Conservation (phyloP, 37 sponge, comb jelly and placozoan genomes). For the Agelas oroides region DNA sequence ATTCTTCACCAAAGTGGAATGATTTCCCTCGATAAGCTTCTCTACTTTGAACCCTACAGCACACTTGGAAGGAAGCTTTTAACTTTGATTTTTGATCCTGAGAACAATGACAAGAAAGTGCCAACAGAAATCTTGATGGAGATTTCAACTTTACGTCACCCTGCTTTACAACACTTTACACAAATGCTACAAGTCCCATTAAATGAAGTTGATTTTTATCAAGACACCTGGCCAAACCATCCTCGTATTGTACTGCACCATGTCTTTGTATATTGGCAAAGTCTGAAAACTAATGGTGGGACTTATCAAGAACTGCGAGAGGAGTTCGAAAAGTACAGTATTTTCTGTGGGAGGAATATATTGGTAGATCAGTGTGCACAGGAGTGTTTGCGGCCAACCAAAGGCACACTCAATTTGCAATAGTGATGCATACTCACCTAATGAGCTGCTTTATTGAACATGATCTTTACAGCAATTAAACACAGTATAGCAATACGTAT, state of each 20-base stretch:
- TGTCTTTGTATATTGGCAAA: background rate
- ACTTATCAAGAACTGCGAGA: background rate
- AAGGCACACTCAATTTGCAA: too few relatives aligned
- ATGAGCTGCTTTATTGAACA: too few relatives aligned
- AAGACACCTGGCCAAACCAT: background rate
- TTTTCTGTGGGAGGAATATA: conserved; percentile 11
- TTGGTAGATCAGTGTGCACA: too few relatives aligned
- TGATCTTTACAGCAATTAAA: too few relatives aligned
- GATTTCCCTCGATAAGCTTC: background rate
- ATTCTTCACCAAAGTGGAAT: background rate
- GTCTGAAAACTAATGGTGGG: too few relatives aligned
- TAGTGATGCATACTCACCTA: too few relatives aligned
- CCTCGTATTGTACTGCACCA: background rate
- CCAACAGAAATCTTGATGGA: background rate
- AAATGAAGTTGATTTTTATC: background rate
- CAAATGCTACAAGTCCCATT: background rate
- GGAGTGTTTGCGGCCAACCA: too few relatives aligned
- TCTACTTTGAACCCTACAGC: conserved; percentile 27
- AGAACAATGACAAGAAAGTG: background rate
- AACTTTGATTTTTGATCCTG: background rate
- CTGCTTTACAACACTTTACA: background rate
- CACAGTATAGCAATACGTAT: too few relatives aligned
- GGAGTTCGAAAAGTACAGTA: conserved; percentile 10
- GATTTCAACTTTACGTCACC: too few relatives aligned
- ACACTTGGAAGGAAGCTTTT: background rate